Percentiles rank a stretch among this genome's conserved stretches.
Conservation (phyloP, 2,888 invertebrate species). For the Siphonodentalium dalli region DNA sequence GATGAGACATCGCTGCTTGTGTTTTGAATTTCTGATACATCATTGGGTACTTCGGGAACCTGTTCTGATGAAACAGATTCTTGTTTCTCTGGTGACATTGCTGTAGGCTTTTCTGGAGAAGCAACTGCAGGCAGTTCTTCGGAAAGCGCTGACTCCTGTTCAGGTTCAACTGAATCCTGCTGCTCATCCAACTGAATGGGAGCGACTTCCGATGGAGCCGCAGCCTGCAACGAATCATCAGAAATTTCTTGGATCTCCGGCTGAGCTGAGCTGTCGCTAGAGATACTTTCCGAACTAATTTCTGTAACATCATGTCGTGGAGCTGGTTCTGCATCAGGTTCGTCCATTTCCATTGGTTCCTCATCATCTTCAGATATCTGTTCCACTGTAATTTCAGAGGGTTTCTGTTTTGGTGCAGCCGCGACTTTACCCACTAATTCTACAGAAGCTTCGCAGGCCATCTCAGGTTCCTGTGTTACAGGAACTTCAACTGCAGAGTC, state of each 20-base stretch:
- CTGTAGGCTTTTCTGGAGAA: neutral
- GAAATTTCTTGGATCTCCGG: neutral
- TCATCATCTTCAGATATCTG: neutral
- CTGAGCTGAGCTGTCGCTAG: neutral
- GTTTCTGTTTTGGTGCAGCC: too few species aligned
- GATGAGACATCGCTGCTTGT: too few species aligned
- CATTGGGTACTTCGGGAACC: too few species aligned
- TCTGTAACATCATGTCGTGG: neutral
- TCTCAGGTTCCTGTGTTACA: too few species aligned
- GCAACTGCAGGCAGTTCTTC: neutral
- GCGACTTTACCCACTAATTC: too few species aligned
- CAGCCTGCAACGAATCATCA: neutral
- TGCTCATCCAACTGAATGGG: neutral
- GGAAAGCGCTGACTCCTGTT: neutral
- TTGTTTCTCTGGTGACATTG: too few species aligned
- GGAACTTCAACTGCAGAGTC: too few species aligned
- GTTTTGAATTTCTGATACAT: too few species aligned
- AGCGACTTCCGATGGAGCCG: neutral
- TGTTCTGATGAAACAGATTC: too few species aligned
- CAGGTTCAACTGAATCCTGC: neutral
- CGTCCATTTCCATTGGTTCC: too few species aligned
- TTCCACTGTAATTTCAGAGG: too few species aligned
- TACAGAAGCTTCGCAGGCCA: too few species aligned
- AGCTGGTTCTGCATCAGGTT: conserved; percentile 1
- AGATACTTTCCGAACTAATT: conserved; percentile 1